A percentile compares a stretch with the other conserved stretches of the same genome.
Evolutionary conservation across 2,797 vertebrate species (phyloP).

Genomic region (Selene dorsalis): DNA sequence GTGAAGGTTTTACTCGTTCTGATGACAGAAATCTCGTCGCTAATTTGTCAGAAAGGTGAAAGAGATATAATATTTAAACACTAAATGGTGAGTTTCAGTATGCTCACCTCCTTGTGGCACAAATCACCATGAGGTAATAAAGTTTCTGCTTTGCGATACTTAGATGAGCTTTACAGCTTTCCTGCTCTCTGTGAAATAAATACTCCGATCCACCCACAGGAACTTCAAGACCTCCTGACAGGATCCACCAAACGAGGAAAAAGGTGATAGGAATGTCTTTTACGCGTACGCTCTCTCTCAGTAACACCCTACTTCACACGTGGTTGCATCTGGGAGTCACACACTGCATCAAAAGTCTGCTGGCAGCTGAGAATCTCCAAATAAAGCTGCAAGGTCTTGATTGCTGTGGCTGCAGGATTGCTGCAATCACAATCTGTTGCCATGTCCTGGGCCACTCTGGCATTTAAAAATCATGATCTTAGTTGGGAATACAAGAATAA

Average conservation of each 20-base stretch:
- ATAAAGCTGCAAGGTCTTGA: background rate
- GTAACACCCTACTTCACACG: slow-evolving; percentile 45
- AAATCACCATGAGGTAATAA: slow-evolving; percentile 9
- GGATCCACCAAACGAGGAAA: slow-evolving; percentile 31
- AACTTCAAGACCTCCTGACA: slow-evolving; percentile 23
- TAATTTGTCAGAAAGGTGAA: slow-evolving; percentile 34
- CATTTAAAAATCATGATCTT: background rate
- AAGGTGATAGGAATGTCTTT: slow-evolving; percentile 38
- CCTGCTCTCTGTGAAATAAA: slow-evolving; percentile 48
- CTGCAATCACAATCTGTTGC: no score
- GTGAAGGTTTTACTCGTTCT: slow-evolving; percentile 58
- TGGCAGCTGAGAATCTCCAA: background rate
- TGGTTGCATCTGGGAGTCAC: slow-evolving; percentile 45
- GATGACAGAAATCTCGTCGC: slow-evolving; percentile 52
- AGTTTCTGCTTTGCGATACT: slow-evolving; percentile 5
- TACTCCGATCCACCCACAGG: slow-evolving; percentile 1
- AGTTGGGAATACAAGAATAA: no score
- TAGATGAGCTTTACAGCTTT: slow-evolving; percentile 44
- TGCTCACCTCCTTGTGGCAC: background rate
- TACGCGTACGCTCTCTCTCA: slow-evolving; percentile 37
- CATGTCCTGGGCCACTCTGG: background rate
- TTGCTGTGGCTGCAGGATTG: background rate
- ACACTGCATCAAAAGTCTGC: slow-evolving; percentile 18
- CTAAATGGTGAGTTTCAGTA: slow-evolving; percentile 11
- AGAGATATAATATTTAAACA: slow-evolving; percentile 27